Evolutionary conservation across 2,888 invertebrate genomes (phyloP), one percentile per base, ranked within the genome.

Genomic region (Agapostemon virescens): DNA sequence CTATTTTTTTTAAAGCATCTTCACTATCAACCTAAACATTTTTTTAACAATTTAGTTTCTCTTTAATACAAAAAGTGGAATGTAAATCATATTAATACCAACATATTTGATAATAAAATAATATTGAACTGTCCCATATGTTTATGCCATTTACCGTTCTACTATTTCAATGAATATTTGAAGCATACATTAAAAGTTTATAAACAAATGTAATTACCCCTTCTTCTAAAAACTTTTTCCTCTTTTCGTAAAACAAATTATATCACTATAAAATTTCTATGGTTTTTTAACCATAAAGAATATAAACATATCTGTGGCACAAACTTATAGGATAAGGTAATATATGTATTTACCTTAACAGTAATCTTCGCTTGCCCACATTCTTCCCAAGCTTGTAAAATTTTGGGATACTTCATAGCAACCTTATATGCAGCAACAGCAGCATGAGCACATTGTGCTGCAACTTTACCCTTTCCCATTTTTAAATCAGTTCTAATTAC

Each of bases 381-480:
- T 71, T 93, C 92, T 89, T 95, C 95, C 96, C 96, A 96, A 30
- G 93, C 90, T 84, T 93, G 93, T 49, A 96, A 90, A 3, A 95
- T 93, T 69, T 95, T 94, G 0, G 96, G 95, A 85, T 95, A 94
- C 76, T 93, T 94, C 64, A 94, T 93, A 0, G 96, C 95, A 87
- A 95, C 95, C 84, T 97, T 96, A 89, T 96, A 98, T 0, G 97
- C 97, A 20, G 96, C 96, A 0, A 98, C 97, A 0, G 98, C 97
- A n/a, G 97, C 98, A 92, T 98, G 98, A n/a, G 96, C 95, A 93
- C 98, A 98, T 92, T 98, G 98, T 0, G 98, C 97, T 5, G 97
- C 98, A 58, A 97, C 96, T 94, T 98, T 98, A 1, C 98, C 98
- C 93, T 98, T 98, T 20, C 97, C 96, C 98, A 98, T 98, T 92